A percentile compares a stretch with the other conserved stretches of the same genome.
phyloP scores from a whole-genome alignment of 1,140 invertebrate genomes.

The Penaeus japonicus region DNA sequence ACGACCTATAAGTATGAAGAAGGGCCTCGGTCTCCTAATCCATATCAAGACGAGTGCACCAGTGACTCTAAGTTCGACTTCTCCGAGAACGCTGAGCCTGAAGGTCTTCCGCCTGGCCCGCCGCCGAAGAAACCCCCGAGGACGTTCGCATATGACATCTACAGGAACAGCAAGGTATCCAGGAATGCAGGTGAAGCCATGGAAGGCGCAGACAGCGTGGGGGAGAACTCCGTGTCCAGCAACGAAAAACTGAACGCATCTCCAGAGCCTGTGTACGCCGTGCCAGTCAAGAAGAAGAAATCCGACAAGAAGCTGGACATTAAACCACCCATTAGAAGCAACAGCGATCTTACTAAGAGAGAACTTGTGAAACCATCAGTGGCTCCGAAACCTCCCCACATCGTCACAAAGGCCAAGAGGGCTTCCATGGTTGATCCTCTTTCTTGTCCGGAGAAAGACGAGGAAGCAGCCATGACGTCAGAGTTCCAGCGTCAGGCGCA shows the following conservation, averaged over 20 bases:
- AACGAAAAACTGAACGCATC: background rate
- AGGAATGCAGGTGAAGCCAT: background rate
- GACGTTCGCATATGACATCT: constrained; percentile 49
- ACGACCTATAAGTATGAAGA: too few species aligned
- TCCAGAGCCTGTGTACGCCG: constrained; percentile 27
- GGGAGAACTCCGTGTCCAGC: background rate
- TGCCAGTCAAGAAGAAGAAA: constrained; percentile 38
- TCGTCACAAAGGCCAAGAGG: constrained; percentile 32
- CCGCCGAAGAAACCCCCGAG: constrained; percentile 41
- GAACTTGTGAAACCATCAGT: constrained; percentile 36
- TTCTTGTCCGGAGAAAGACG: constrained; percentile 42
- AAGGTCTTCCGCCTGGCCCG: constrained; percentile 31
- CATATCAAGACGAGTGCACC: background rate
- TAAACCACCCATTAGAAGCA: constrained; percentile 38
- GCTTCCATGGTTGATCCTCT: constrained; percentile 47
- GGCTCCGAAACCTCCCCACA: constrained; percentile 42
- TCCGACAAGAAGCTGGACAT: background rate
- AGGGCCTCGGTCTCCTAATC: too few species aligned
- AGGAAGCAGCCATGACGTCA: constrained; percentile 38
- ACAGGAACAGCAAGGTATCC: background rate
- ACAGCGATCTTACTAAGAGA: constrained; percentile 37
- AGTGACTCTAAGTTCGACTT: background rate
- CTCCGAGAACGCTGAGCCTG: background rate
- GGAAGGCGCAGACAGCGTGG: background rate
- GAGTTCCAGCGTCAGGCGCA: constrained; percentile 45